These are phyloP conservation scores for Nannobrachium achirus DNA, from an alignment of 2,113 vertebrate species.

Conservation along the genomic window DNA sequence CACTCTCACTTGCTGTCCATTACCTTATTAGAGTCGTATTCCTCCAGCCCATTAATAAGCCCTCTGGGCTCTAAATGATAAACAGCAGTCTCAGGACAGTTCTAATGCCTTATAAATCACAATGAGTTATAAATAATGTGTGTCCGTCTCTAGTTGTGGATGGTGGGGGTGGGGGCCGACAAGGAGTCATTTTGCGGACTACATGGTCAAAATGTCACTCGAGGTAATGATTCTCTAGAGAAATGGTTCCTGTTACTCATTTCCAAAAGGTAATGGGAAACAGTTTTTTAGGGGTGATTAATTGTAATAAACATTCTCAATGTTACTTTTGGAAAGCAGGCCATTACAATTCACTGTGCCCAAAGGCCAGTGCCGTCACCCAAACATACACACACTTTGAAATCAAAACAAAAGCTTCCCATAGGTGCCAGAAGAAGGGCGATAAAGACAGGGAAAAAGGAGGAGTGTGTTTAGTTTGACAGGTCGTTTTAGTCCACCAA, in stretches of 20 bases:
- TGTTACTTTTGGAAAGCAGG: constrained; percentile 51
- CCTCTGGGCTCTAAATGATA: constrained; percentile 51
- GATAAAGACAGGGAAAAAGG: background rate
- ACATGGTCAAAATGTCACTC: constrained; percentile 47
- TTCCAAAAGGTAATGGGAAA: constrained; percentile 11
- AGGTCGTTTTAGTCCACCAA: constrained; percentile 40
- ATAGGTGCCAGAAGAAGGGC: constrained; percentile 14
- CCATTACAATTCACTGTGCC: constrained; percentile 15
- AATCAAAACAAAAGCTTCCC: constrained; percentile 38
- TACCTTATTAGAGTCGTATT: constrained; percentile 59
- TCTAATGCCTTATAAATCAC: constrained; percentile 48
- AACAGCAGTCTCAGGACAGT: constrained; percentile 40
- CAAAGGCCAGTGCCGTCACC: background rate
- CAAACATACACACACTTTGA: background rate
- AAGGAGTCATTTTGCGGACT: constrained; percentile 43
- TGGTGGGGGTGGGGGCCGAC: constrained; percentile 21
- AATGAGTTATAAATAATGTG: constrained; percentile 51
- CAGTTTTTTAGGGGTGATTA: constrained; percentile 24
- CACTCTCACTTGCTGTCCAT: constrained; percentile 44
- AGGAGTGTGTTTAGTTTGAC: background rate
- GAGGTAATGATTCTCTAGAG: constrained; percentile 31
- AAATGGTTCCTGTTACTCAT: constrained; percentile 39
- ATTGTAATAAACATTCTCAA: constrained; percentile 42
- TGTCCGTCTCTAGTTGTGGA: constrained; percentile 24
- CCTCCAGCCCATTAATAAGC: constrained; percentile 48